phyloP scores from a whole-genome alignment of 2,113 vertebrate genomes.

The Thunnus maccoyii region DNA sequence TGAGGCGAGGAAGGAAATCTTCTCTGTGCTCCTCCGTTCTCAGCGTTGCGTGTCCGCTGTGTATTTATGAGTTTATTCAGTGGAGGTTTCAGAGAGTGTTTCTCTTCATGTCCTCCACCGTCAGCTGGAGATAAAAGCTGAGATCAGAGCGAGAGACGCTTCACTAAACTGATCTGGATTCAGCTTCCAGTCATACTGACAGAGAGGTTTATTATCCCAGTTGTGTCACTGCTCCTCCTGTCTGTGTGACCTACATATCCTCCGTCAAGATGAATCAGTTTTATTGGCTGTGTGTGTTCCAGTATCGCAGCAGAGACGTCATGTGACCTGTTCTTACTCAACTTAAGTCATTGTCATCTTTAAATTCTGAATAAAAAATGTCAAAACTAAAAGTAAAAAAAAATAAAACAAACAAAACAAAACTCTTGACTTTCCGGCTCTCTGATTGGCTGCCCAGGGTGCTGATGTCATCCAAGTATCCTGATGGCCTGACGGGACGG shows the following conservation, averaged over 20 bases:
- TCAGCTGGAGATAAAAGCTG: constrained; percentile 2
- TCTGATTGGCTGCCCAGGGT: constrained; percentile 86
- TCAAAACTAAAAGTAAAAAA: too few relatives aligned
- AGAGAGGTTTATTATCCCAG: constrained; percentile 5
- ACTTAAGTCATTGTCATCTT: not conserved
- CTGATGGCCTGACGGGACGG: constrained; percentile 93
- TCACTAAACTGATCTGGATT: constrained; percentile 28
- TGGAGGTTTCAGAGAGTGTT: not conserved
- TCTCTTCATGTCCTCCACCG: not conserved
- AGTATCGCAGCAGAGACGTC: not conserved
- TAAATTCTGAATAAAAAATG: not conserved
- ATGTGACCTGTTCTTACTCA: not conserved
- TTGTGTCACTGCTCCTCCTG: constrained; percentile 6
- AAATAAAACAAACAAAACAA: not conserved
- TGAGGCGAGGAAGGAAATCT: too few relatives aligned
- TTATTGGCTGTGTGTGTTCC: not conserved
- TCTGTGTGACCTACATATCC: constrained; percentile 10
- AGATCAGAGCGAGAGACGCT: not conserved
- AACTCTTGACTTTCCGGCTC: not conserved
- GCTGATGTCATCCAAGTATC: constrained; percentile 96
- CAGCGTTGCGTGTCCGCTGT: too few relatives aligned
- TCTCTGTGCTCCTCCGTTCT: too few relatives aligned
- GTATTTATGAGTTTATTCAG: not conserved
- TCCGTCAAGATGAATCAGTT: constrained; percentile 6
- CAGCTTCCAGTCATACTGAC: constrained; percentile 18